Evolutionary conservation across 1,140 invertebrate genomes (phyloP), one percentile per base, ranked within the genome.

Genomic region (Hycleus phaleratus): DNA sequence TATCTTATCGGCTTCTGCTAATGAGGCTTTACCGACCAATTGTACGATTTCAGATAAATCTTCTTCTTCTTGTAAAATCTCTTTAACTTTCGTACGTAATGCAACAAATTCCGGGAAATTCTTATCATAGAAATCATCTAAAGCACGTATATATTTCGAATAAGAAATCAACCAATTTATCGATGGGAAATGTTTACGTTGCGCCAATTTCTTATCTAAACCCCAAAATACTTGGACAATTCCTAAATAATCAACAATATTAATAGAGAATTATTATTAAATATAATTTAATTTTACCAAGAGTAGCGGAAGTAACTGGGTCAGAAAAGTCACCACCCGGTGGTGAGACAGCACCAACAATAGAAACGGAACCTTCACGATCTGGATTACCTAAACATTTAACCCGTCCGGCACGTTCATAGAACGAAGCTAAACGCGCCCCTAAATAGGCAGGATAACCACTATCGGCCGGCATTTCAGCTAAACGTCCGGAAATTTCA

Each of bases 151-250:
- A 78, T 99, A 99, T 82, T 99, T 99, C 76, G 84, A 92, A 85
- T 99, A 99, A 0, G 95, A 98, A 74, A 99, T 98, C 53, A 99
- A 85, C 97, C 97, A 99, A 78, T 99, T 99, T 75, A 99, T 95
- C 54, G 96, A 98, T 40, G 97, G 97, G 83, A 99, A 99, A 79
- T 99, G 97, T 78, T 99, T 99, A 60, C 97, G 83, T 78, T 99
- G 97, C 3, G 97, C 97, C 46, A 99, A 81, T 76, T 99, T 99
- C 77, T 99, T 99, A 74, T 99, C 97, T 65, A 99, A 80, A 68
- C 97, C 97, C 97, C 97, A 99, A 81, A 98, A 98, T 74, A 99
- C 97, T 81, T 99, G 97, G 18, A 99, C 97, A 74, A 99, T 99
- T 85, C 95, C 93, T 60, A 49, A 46, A 54, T 8, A 54, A 38